Evolutionary conservation across 2,888 invertebrate species (phyloP).

Genomic region (Conops quadrifasciatus): DNA sequence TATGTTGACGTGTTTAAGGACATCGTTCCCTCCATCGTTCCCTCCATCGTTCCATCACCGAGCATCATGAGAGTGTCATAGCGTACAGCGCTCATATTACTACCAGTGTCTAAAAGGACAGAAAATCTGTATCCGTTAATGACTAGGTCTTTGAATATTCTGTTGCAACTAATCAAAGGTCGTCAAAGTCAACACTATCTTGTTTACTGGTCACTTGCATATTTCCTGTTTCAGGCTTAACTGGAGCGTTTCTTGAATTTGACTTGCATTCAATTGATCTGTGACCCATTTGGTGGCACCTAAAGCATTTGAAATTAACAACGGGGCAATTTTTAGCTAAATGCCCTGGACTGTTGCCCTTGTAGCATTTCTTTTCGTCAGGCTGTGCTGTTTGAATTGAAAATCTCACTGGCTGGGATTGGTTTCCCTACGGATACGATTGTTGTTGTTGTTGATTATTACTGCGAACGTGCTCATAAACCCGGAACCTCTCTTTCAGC

Average conservation of each 20-base stretch:
- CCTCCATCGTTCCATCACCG: constrained; percentile 34
- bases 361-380: not conserved
- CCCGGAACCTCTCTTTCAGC: constrained; percentile 34
- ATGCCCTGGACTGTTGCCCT: constrained; percentile 10
- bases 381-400: constrained; percentile 11
- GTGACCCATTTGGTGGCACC: constrained; percentile 17
- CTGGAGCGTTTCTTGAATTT: not conserved
- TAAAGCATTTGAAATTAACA: constrained; percentile 12
- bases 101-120: constrained; percentile 32
- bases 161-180: not conserved
- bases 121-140: constrained; percentile 21
- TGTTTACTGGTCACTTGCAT: constrained; percentile 17
- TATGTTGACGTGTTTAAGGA: constrained; percentile 35
- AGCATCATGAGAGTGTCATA: constrained; percentile 34
- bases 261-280: constrained; percentile 24
- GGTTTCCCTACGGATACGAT: constrained; percentile 13
- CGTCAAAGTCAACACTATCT: not conserved
- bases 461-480: constrained; percentile 37
- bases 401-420: constrained; percentile 23
- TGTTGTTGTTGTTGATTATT: constrained; percentile 4
- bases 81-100: constrained; percentile 35
- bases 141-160: constrained; percentile 24
- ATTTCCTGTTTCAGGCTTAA: constrained; percentile 21
- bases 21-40: constrained; percentile 37
- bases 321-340: constrained; percentile 11